phyloP scores from a whole-genome alignment of 1,140 invertebrate species.

The Anastrepha obliqua region DNA sequence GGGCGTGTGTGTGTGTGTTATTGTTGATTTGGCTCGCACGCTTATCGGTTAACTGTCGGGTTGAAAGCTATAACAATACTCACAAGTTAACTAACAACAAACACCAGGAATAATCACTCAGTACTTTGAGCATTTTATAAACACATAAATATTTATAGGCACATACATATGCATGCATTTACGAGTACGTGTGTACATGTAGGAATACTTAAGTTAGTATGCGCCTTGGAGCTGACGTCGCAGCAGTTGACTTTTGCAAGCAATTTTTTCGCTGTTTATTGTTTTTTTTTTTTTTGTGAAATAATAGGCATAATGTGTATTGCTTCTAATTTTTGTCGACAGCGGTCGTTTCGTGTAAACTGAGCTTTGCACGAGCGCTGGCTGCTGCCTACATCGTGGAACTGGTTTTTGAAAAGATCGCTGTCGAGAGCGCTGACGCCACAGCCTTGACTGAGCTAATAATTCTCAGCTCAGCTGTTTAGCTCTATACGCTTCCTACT shows the following conservation, averaged over 20 bases:
- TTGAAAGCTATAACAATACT: conserved; percentile 40
- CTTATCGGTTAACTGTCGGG: conserved; percentile 46
- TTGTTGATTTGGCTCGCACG: not conserved
- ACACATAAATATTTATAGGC: not conserved
- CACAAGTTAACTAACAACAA: conserved; percentile 34
- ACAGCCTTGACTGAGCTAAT: conserved; percentile 22
- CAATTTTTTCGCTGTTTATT: not conserved
- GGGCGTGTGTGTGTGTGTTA: not conserved
- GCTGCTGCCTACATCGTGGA: not conserved
- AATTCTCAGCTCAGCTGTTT: conserved; percentile 44
- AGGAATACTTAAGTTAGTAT: not conserved
- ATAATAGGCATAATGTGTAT: not conserved
- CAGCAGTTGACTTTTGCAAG: conserved; percentile 16
- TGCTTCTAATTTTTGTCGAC: conserved; percentile 32
- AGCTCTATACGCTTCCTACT: conserved; percentile 18
- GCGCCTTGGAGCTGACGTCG: conserved; percentile 22
- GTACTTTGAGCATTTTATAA: conserved; percentile 21
- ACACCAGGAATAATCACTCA: not conserved
- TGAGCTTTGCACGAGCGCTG: not conserved
- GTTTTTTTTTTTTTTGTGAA: not conserved
- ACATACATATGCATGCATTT: not conserved
- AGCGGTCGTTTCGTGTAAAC: not conserved
- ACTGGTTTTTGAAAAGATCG: conserved; percentile 12
- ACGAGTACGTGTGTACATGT: not conserved
- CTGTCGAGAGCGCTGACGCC: not conserved